Evolutionary conservation across 1,140 invertebrate species (phyloP).

Genomic region (Drosophila nannoptera): DNA sequence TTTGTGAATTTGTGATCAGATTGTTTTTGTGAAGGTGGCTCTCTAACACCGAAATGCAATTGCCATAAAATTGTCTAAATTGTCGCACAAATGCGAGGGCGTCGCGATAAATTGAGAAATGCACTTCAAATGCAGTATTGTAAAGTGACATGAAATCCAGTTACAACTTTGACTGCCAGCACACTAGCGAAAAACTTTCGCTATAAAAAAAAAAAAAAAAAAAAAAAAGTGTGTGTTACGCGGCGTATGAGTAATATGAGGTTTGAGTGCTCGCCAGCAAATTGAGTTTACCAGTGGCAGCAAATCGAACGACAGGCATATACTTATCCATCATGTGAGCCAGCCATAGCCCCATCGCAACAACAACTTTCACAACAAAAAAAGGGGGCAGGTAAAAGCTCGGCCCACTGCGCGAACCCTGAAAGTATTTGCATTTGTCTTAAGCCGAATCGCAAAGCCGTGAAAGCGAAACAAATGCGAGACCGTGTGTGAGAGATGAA

Average conservation of each 20-base stretch:
- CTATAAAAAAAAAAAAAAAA: conserved; percentile 40
- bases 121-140: conserved; percentile 19
- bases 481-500: conserved; percentile 27
- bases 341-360: conserved; percentile 6
- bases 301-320: conserved; percentile 67
- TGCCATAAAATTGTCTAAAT: conserved; percentile 26
- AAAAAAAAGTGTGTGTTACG: conserved; percentile 8
- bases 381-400: too few species aligned
- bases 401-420: not conserved
- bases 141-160: conserved; percentile 32
- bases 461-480: conserved; percentile 54
- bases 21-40: too few species aligned
- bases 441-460: conserved; percentile 64
- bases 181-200: conserved; percentile 55
- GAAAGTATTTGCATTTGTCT: conserved; percentile 68
- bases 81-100: conserved; percentile 2
- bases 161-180: conserved; percentile 38
- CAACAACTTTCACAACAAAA: too few species aligned
- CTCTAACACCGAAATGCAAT: too few species aligned
- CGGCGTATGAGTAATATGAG: conserved; percentile 63
- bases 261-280: conserved; percentile 36
- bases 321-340: conserved; percentile 71
- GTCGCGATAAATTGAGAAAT: conserved; percentile 59
- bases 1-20: too few species aligned
- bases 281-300: conserved; percentile 71